phyloP scores from a whole-genome alignment of 2,113 vertebrate genomes.

The Lagopus leucura region DNA sequence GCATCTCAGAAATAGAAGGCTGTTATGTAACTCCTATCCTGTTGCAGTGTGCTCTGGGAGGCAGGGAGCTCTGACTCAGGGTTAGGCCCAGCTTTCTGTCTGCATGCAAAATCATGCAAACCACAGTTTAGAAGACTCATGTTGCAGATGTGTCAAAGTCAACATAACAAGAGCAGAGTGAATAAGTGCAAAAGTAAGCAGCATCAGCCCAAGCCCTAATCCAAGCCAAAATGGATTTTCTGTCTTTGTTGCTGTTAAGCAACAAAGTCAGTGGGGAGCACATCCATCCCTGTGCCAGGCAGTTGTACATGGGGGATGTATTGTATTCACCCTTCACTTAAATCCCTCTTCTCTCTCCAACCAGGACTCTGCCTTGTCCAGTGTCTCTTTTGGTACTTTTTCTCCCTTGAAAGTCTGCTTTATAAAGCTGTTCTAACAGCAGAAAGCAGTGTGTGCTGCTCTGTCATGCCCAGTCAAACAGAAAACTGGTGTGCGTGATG shows the following conservation, averaged over 20 bases:
- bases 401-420: neutral
- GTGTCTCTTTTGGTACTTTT: neutral
- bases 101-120: neutral
- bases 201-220: neutral
- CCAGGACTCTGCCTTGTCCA: neutral
- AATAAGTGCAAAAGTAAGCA: neutral
- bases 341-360: neutral
- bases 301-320: neutral
- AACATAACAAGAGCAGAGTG: neutral
- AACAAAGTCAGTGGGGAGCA: neutral
- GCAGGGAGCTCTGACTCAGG: neutral
- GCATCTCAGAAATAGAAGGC: neutral
- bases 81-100: neutral
- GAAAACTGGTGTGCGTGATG: neutral
- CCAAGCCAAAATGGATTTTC: neutral
- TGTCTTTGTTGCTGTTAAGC: neutral
- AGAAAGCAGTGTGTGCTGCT: neutral
- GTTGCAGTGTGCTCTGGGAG: fast-evolving
- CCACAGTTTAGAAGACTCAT: fast-evolving
- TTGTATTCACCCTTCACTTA: neutral
- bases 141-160: neutral
- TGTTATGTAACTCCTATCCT: neutral
- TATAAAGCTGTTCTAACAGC: neutral
- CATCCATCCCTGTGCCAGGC: fast-evolving
- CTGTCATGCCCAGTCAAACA: neutral